phyloP scores from a whole-genome alignment of 2,797 vertebrate species.

The Limosa lapponica region DNA sequence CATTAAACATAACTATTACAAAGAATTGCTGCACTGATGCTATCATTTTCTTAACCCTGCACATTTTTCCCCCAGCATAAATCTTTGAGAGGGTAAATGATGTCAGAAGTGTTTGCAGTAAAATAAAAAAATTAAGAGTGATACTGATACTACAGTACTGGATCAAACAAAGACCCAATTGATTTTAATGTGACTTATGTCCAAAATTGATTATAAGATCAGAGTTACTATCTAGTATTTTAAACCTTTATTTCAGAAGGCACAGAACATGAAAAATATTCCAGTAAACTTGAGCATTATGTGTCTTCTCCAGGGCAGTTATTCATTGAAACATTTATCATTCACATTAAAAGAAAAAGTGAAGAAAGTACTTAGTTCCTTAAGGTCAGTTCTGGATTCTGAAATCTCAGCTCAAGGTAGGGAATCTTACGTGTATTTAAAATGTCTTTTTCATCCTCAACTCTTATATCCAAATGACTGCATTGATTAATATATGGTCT shows the following conservation, averaged over 20 bases:
- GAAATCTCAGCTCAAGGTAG: not conserved
- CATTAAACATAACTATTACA: not conserved
- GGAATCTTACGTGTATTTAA: not conserved
- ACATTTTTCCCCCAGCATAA: not conserved
- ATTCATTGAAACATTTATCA: not conserved
- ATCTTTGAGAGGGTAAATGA: not conserved
- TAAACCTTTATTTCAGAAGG: not conserved
- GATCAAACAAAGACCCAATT: not conserved
- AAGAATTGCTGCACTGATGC: not conserved
- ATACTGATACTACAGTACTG: not conserved
- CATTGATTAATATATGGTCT: not conserved
- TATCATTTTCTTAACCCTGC: not conserved
- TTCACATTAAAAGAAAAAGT: not conserved
- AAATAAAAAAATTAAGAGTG: not conserved
- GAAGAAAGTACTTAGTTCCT: not conserved
- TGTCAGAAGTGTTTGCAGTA: not conserved
- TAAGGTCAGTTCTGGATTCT: not conserved
- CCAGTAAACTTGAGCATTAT: not conserved
- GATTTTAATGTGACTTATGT: not conserved
- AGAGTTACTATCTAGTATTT: not conserved
- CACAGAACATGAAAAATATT: not conserved
- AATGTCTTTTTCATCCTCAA: not conserved
- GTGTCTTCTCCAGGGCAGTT: not conserved
- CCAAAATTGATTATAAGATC: not conserved
- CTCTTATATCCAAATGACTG: not conserved